These are phyloP conservation scores for Stichopus chloronotus DNA, from an alignment of 35 echinoderm and acorn worm genomes.

Conservation along the genomic window DNA sequence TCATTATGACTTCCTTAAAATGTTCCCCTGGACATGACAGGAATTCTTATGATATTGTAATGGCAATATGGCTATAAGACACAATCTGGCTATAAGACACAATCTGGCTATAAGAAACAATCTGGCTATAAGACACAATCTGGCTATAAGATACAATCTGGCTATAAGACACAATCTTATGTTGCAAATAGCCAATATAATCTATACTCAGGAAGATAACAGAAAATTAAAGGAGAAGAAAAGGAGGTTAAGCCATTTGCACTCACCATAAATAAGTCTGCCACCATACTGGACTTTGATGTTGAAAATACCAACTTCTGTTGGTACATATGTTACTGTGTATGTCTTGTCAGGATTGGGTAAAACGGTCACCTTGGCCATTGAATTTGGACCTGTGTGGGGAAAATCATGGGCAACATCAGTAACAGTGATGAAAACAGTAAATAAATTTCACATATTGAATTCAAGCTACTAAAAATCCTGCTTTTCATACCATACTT, in stretches of 20 bases:
- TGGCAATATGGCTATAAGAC: too few relatives aligned
- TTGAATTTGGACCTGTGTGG: conserved; percentile 85
- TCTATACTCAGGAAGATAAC: too few relatives aligned
- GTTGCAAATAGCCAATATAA: too few relatives aligned
- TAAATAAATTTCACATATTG: not conserved
- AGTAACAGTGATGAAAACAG: not conserved
- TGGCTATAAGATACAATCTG: too few relatives aligned
- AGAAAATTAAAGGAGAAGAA: too few relatives aligned
- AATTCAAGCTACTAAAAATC: not conserved
- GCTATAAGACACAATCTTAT: too few relatives aligned
- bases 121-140: too few relatives aligned
- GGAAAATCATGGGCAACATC: conserved; percentile 11
- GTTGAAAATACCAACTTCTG: conserved; percentile 86
- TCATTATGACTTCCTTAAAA: too few relatives aligned
- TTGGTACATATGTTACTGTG: conserved; percentile 91
- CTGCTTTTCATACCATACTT: not conserved
- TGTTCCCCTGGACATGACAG: too few relatives aligned
- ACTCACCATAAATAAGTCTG: conserved; percentile 82
- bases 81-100: too few relatives aligned
- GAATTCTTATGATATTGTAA: too few relatives aligned
- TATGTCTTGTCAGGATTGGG: conserved; percentile 80
- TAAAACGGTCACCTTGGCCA: conserved; percentile 86
- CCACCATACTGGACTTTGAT: conserved; percentile 82
- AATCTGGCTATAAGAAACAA: too few relatives aligned
- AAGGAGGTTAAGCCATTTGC: not conserved